Evolutionary conservation across 1,140 invertebrate genomes (phyloP).

Genomic region (Frieseomelitta varia): DNA sequence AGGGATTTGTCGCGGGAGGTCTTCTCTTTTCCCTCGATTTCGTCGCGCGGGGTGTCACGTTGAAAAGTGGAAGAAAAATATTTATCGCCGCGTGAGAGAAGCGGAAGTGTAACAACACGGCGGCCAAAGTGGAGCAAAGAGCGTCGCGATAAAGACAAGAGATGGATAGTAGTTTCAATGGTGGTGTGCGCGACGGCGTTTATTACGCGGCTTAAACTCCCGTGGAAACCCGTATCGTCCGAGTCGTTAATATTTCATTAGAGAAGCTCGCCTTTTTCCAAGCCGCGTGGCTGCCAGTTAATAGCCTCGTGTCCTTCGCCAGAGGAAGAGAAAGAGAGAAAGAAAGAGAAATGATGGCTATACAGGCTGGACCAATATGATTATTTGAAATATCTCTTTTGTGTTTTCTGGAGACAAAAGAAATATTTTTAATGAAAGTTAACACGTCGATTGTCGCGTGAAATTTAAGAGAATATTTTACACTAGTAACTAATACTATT

Average conservation of each 20-base stretch:
- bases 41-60: not conserved
- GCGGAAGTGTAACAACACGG: not conserved
- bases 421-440: no score
- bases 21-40: no score
- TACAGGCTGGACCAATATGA: no score
- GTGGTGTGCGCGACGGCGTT: slow-evolving; percentile 12
- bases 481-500: no score
- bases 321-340: no score
- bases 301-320: no score
- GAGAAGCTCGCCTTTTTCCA: slow-evolving; percentile 43
- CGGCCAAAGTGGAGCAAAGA: no score
- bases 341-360: not conserved
- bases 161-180: slow-evolving; percentile 2
- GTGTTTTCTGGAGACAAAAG: no score
- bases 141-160: slow-evolving; percentile 43
- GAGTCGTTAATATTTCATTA: slow-evolving; percentile 69
- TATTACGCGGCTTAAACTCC: slow-evolving; percentile 49
- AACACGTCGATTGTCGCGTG: no score
- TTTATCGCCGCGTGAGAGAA: slow-evolving; percentile 8
- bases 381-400: no score
- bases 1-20: no score
- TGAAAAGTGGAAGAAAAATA: slow-evolving; percentile 20
- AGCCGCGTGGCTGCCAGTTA: slow-evolving; percentile 36
- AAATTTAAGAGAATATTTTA: no score
- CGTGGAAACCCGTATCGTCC: slow-evolving; percentile 49